Conservation (phyloP, 37 sponge, comb jelly and placozoan species). For the Diacarnus erythraeanus region DNA sequence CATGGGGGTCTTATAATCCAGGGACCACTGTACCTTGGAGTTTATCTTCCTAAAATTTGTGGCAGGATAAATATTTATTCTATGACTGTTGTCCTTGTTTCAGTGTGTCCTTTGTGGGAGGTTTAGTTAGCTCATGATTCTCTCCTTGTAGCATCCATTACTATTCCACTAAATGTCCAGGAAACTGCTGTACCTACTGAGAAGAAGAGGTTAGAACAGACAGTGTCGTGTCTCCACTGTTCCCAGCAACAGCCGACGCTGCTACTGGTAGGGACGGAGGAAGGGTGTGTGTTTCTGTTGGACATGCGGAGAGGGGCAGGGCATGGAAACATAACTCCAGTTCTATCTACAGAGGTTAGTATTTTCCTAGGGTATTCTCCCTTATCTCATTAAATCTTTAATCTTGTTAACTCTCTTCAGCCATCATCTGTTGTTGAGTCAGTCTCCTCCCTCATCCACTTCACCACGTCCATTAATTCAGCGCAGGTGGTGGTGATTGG, state of each 20-base stretch:
- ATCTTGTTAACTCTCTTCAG: not conserved
- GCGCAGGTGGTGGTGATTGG: conserved; percentile 70
- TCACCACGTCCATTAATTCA: conserved; percentile 39
- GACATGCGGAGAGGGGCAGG: conserved; percentile 13
- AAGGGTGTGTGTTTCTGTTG: conserved; percentile 27
- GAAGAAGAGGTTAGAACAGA: conserved; percentile 2
- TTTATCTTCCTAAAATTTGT: no score
- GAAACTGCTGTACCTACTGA: conserved; percentile 24
- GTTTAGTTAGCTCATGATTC: no score
- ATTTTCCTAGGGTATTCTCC: no score
- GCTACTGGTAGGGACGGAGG: conserved; percentile 34
- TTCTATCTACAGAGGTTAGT: no score
- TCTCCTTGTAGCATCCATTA: no score
- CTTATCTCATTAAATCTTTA: not conserved
- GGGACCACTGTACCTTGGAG: no score
- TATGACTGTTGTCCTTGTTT: no score
- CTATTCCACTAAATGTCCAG: no score
- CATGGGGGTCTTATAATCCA: no score
- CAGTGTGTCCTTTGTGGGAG: no score
- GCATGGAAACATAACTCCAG: not conserved
- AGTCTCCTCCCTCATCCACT: conserved; percentile 57
- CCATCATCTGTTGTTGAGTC: not conserved
- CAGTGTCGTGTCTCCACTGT: conserved; percentile 47
- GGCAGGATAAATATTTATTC: no score
- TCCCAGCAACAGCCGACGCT: conserved; percentile 24